phyloP scores from a whole-genome alignment of 2,888 invertebrate species.

The Brassicogethes aeneus region DNA sequence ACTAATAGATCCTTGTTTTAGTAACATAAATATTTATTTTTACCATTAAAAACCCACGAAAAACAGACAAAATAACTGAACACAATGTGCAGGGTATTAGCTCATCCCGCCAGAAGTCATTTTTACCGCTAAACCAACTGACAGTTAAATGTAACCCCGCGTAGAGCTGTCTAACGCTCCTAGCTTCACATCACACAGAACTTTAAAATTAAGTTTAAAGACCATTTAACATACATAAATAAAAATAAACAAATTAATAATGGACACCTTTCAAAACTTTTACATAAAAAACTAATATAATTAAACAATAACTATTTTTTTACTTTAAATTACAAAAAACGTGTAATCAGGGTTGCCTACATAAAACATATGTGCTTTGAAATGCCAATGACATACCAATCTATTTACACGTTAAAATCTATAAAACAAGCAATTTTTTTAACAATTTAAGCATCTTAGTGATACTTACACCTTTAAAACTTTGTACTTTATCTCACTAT shows the following conservation, averaged over 20 bases:
- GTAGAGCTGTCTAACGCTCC: background rate
- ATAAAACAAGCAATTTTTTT: too few species aligned
- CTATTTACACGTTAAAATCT: too few species aligned
- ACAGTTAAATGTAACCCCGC: background rate
- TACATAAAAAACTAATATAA: background rate
- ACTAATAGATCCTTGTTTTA: background rate
- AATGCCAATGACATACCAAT: background rate
- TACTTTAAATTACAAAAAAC: too few species aligned
- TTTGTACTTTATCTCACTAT: too few species aligned
- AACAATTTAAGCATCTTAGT: too few species aligned
- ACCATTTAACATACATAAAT: background rate
- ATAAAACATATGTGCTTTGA: background rate
- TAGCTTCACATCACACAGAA: background rate
- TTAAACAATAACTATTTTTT: background rate
- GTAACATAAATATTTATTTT: background rate
- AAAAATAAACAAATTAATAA: background rate
- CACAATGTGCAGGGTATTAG: background rate
- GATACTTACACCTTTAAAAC: too few species aligned
- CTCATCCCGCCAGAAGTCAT: conserved; percentile 1
- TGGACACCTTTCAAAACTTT: background rate
- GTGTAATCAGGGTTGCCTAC: background rate
- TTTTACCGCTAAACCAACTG: conserved; percentile 1
- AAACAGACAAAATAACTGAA: background rate
- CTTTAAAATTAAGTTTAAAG: background rate
- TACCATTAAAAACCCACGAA: background rate